Percentiles rank a stretch among this genome's conserved stretches.
Conservation (phyloP, 2,797 vertebrate genomes). For the Enteromius unitaeniatus region DNA sequence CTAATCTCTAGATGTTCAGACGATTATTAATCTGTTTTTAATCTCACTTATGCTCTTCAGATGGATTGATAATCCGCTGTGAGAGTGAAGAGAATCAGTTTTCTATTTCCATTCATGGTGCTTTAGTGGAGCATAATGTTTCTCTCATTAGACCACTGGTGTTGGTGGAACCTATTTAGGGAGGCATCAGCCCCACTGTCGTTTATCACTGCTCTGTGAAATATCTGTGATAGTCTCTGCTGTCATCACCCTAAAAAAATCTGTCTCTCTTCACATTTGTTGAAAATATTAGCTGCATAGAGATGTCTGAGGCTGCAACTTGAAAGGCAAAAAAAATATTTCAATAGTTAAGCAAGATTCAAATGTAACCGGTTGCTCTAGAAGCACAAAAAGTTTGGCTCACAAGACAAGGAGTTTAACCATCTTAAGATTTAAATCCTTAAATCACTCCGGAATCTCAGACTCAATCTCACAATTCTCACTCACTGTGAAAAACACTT, state of each 20-base stretch:
- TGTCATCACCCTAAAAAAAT: not conserved
- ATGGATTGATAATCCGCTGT: slow-evolving; percentile 26
- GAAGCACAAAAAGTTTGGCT: not conserved
- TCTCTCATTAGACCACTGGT: not conserved
- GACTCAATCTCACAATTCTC: not conserved
- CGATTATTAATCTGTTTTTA: slow-evolving; percentile 28
- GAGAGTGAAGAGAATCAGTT: slow-evolving; percentile 26
- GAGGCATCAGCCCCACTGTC: not conserved
- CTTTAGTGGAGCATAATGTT: slow-evolving; percentile 9
- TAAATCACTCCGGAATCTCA: not conserved
- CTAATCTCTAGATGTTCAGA: slow-evolving; percentile 11
- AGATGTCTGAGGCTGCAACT: not conserved
- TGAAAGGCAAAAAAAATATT: not conserved
- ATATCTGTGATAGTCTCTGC: not conserved
- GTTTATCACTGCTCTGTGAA: not conserved
- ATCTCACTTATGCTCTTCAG: slow-evolving; percentile 20
- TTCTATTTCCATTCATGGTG: not conserved
- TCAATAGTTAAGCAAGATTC: not conserved
- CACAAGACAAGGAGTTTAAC: not conserved
- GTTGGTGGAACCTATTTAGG: not conserved
- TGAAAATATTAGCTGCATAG: not conserved
- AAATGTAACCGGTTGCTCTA: not conserved
- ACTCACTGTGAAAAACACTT: not conserved
- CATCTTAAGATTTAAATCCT: not conserved
- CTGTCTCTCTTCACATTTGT: not conserved